Percentiles rank a stretch among this genome's conserved stretches.
These are phyloP conservation scores for Nomada ferruginata DNA, from an alignment of 2,888 invertebrate genomes.

Conservation along the genomic window DNA sequence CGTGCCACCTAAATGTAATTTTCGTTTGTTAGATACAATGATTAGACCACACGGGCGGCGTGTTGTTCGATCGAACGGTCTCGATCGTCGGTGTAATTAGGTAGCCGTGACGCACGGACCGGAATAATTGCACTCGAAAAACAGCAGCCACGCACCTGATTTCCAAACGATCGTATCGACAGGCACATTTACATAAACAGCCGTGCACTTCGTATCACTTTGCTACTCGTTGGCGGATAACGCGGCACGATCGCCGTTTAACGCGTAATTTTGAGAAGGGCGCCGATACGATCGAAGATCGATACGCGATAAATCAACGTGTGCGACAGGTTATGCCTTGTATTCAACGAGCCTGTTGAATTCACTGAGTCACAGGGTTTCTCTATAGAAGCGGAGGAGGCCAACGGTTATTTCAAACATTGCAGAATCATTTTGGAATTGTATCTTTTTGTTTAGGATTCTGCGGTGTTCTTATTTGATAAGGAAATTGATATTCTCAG, in stretches of 20 bases:
- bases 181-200: conserved; percentile 57
- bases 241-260: conserved; percentile 50
- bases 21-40: conserved; percentile 23
- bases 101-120: conserved; percentile 34
- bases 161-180: conserved; percentile 42
- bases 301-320: conserved; percentile 20
- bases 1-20: conserved; percentile 42
- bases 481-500: not conserved
- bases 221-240: conserved; percentile 39
- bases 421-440: not conserved
- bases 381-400: not conserved
- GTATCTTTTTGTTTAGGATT: no score
- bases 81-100: conserved; percentile 53
- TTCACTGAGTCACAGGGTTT: conserved; percentile 3
- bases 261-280: conserved; percentile 44
- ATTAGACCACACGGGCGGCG: conserved; percentile 23
- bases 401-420: not conserved
- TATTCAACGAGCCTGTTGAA: not conserved
- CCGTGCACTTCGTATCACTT: conserved; percentile 40
- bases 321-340: conserved; percentile 20
- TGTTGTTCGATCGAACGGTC: conserved; percentile 18
- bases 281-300: conserved; percentile 32
- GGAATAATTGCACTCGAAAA: conserved; percentile 46
- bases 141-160: conserved; percentile 37
- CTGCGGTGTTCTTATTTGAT: no score